Percentiles rank a stretch among this genome's conserved stretches.
Conservation (phyloP, 1,140 invertebrate genomes). For the Dryas iulia region DNA sequence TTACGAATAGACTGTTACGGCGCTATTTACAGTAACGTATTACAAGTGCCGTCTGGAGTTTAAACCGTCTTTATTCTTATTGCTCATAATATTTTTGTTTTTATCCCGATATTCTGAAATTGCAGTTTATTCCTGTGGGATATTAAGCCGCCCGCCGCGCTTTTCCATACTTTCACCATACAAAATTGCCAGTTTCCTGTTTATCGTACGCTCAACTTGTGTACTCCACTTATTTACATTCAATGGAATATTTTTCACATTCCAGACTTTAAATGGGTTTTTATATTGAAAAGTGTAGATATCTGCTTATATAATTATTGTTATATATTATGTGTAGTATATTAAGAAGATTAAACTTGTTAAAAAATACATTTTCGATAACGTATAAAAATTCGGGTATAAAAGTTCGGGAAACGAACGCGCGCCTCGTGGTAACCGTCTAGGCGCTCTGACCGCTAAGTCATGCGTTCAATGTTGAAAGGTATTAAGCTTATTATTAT, state of each 20-base stretch:
- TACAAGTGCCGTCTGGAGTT: conserved; percentile 34
- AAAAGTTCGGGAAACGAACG: no score
- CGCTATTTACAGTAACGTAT: conserved; percentile 54
- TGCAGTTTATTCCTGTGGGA: conserved; percentile 53
- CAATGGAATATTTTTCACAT: background rate
- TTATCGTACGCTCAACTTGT: conserved; percentile 39
- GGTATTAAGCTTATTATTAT: no score
- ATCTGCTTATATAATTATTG: background rate
- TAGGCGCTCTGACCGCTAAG: no score
- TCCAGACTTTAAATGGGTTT: background rate
- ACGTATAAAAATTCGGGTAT: no score
- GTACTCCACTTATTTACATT: conserved; percentile 14
- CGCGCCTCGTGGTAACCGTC: no score
- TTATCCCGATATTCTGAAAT: conserved; percentile 51
- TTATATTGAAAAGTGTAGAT: background rate
- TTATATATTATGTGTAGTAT: background rate
- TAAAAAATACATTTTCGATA: no score
- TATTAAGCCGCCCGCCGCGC: conserved; percentile 52
- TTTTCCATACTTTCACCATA: conserved; percentile 44
- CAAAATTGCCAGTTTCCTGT: conserved; percentile 51
- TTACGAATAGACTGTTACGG: conserved; percentile 47
- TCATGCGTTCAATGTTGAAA: no score
- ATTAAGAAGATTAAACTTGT: background rate
- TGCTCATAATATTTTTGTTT: conserved; percentile 49
- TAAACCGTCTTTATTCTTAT: conserved; percentile 40